Conservation (phyloP, 2,113 vertebrate species). For the Microcebus lehilahytsara region DNA sequence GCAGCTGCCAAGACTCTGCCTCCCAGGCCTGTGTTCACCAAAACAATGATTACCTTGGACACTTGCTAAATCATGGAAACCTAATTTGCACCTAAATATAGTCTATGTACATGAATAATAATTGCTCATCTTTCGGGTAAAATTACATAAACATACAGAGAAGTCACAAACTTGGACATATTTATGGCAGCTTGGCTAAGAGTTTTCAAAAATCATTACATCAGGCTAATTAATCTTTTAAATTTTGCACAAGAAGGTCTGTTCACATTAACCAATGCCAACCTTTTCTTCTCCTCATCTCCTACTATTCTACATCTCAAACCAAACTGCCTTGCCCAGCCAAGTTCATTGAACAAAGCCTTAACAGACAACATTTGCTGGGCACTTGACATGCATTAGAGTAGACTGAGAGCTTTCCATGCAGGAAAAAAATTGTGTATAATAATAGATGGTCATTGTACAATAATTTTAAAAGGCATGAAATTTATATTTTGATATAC, state of each 20-base stretch:
- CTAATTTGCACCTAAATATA: conserved; percentile 47
- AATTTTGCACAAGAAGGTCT: background rate
- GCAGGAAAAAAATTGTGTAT: background rate
- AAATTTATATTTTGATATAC: background rate
- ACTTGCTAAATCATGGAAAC: conserved; percentile 11
- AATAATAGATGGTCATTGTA: background rate
- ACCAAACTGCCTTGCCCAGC: background rate
- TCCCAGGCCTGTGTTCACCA: background rate
- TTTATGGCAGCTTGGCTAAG: conserved; percentile 23
- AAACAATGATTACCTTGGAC: conserved; percentile 49
- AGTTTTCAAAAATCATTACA: conserved; percentile 58
- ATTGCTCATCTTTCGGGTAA: conserved; percentile 21
- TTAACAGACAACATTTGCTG: background rate
- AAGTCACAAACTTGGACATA: background rate
- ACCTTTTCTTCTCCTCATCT: background rate
- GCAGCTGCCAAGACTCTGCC: background rate
- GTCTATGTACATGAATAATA: conserved; percentile 25
- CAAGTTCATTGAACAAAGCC: background rate
- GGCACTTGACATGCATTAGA: background rate
- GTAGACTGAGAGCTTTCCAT: background rate
- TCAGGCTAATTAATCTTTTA: conserved; percentile 54
- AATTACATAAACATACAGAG: conserved; percentile 47
- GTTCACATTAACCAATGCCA: background rate
- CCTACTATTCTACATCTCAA: background rate
- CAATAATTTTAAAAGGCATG: background rate